phyloP scores from a whole-genome alignment of 2,113 vertebrate species.

The Cairina moschata region DNA sequence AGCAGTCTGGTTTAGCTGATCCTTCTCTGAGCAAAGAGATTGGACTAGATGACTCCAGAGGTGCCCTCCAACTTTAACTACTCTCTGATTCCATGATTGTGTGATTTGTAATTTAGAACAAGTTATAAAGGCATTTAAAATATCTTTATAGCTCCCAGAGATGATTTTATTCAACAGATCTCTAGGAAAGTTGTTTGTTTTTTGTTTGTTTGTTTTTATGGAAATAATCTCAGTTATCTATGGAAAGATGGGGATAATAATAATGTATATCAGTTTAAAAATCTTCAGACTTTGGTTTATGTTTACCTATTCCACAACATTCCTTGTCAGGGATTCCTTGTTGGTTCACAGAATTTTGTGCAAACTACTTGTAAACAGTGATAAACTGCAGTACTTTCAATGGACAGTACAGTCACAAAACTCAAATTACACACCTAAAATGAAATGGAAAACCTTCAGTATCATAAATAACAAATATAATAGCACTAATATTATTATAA shows the following conservation, averaged over 20 bases:
- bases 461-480: background rate
- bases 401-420: conserved; percentile 69
- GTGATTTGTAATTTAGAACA: conserved; percentile 81
- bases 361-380: conserved; percentile 61
- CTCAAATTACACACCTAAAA: conserved; percentile 75
- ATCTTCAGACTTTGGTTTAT: conserved; percentile 70
- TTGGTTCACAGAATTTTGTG: conserved; percentile 70
- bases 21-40: background rate
- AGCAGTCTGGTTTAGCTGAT: background rate
- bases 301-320: conserved; percentile 79
- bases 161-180: conserved; percentile 69
- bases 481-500: background rate
- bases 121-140: conserved; percentile 79
- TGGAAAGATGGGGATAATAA: conserved; percentile 70
- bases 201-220: background rate
- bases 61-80: background rate
- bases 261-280: conserved; percentile 70
- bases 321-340: conserved; percentile 44
- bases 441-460: conserved; percentile 6
- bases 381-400: conserved; percentile 58
- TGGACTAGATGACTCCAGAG: too few relatives aligned
- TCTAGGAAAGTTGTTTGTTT: conserved; percentile 63
- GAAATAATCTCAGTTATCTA: conserved; percentile 76
- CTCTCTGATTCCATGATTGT: conserved; percentile 70
- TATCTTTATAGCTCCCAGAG: conserved; percentile 73